Evolutionary conservation across 1,140 invertebrate species (phyloP), one percentile per base, ranked within the genome.

Genomic region (Pseudomyrmex concolor): DNA sequence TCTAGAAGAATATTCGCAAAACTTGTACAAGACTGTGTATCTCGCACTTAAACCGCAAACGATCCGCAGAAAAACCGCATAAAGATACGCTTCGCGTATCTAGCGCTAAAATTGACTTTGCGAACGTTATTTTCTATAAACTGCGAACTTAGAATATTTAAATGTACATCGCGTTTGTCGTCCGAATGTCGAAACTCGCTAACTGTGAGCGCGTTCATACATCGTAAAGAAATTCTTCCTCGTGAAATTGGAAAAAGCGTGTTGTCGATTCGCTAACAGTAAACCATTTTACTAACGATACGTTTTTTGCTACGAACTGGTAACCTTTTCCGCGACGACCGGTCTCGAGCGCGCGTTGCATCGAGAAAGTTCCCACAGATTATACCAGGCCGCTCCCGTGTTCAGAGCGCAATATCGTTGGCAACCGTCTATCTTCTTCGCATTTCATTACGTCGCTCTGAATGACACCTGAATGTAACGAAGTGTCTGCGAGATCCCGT

Each of bases 391-490:
- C 17, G 54, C 22, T 70, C 54, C 12, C 60, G 25, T 54, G 25
- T 54, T 76, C 54, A 60, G 34, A 34, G 59, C 50, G 66, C 76
- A 60, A 80, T 45, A 70, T 50, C 19, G 76, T 80, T 70, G 54
- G 66, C 43, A 60, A 71, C 76, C 76, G 76, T 80, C 76, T 80
- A 70, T 12, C 76, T 59, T 78, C 43, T 59, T 78, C 54, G 76
- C 66, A 80, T 80, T 80, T 80, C 76, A 80, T 80, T 80, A 80
- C 76, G 54, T 55, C 76, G 76, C 45, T 70, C 66, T 80, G 76
- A 80, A 80, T 80, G 76, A 80, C 76, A 80, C 66, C 76, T 80
- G 76, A 80, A 80, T 80, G 66, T 80, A 71, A 80, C 76, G 76
- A 50, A 55, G n/a, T 59, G 68, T 78, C 51, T 34, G 22, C 19